phyloP scores from a whole-genome alignment of 2,888 invertebrate genomes.

The Ophion obscuratus region DNA sequence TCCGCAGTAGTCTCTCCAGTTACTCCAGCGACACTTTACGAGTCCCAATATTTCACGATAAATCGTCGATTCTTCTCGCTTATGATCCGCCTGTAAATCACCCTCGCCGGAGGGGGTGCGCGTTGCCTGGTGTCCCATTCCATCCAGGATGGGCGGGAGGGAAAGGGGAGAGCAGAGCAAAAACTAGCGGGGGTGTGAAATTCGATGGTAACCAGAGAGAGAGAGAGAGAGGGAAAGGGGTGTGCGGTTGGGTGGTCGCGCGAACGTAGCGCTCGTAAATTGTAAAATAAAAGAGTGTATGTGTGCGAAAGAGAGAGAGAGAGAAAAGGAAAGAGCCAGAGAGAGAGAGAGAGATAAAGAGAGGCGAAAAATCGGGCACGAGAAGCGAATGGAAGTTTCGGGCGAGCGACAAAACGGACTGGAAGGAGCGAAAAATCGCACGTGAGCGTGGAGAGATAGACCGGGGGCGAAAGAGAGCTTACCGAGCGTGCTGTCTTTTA shows the following conservation, averaged over 20 bases:
- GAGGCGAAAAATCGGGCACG: conserved; percentile 57
- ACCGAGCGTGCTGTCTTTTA: conserved; percentile 29
- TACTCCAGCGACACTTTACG: conserved; percentile 69
- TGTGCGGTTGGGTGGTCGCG: conserved; percentile 67
- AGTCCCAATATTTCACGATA: conserved; percentile 78
- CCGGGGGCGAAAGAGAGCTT: conserved; percentile 36
- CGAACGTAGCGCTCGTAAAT: conserved; percentile 74
- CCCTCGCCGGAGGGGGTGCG: conserved; percentile 44
- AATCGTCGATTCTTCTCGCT: conserved; percentile 79
- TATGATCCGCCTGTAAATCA: conserved; percentile 79
- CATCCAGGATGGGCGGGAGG: conserved; percentile 48
- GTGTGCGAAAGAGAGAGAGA: neutral
- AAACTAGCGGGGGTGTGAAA: conserved; percentile 53
- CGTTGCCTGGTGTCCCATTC: conserved; percentile 19
- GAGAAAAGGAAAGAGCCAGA: too few relatives aligned
- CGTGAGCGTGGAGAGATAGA: conserved; percentile 52
- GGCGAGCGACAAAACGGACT: conserved; percentile 59
- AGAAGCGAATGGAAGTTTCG: conserved; percentile 58
- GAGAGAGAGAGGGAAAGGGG: conserved; percentile 46
- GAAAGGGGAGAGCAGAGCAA: conserved; percentile 14
- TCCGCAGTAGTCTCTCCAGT: conserved; percentile 62
- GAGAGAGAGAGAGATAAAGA: neutral
- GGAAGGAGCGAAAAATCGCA: conserved; percentile 66
- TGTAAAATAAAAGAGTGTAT: conserved; percentile 72
- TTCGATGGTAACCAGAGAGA: conserved; percentile 48